Base-by-base conservation (phyloP, 2,797 vertebrate species). In the Tiaroga cobitis region DNA sequence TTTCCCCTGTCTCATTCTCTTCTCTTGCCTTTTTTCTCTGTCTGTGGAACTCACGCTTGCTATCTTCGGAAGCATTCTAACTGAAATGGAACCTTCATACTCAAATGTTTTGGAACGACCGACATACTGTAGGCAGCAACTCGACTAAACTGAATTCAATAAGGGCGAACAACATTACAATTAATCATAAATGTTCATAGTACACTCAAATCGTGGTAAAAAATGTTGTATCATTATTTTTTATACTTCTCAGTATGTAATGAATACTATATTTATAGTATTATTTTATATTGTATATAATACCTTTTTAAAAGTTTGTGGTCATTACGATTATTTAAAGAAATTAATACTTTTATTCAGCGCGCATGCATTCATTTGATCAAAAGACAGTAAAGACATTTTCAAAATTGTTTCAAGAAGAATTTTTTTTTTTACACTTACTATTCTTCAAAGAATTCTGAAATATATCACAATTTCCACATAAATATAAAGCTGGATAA, bases 11-110 rank as follows among this genome's bases (percentile, higher is more conserved):
- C 19, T 63, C 8, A 2, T 65, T 81, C 87, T 80, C 59, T 81
- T 81, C 18, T 18, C 19, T 46, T 85, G 85, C 18, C 39, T 21
- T 73, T 46, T 76, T 18, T 19, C 7, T 43, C 15, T 70, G 4
- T 79, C 39, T 24, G 5, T 86, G 82, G 72, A 15, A 70, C 87
- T 73, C 81, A 88, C 77, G 89, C 82, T 73, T 51, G 46, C 18
- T 3, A 9, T 51, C 19, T 32, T 75, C 29, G 21, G 37, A 51
- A 19, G 49, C 18, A 41, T 65, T 3, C 8, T 29, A 19, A 43
- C 8, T 46, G 16, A 79, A 43, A 43, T 32, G 9, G 15, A 80
- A 63, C n/a, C 39, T 63, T n/a, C n/a, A 63, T 29, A 46, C 43
- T 5, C 0, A 0, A 67, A 15, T 80, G 41, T 68, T 80, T 68